Percentiles rank a stretch among this genome's conserved stretches.
Conservation (phyloP, 2,113 vertebrate genomes). For the Sinocyclocheilus grahami region DNA sequence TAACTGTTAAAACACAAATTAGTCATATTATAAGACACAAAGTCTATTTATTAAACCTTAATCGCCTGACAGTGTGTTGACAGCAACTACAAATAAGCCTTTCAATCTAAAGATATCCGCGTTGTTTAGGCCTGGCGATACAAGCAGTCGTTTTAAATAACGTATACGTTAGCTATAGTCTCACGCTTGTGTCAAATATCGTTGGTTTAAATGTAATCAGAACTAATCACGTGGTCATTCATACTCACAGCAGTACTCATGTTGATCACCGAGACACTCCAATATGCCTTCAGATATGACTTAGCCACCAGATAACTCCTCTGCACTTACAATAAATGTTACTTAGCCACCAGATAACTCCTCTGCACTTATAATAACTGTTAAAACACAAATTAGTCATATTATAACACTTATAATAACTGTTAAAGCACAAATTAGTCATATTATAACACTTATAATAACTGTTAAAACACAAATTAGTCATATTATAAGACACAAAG, state of each 20-base stretch:
- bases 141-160: not conserved
- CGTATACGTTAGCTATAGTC: not conserved
- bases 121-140: not conserved
- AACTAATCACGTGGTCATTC: constrained; percentile 1
- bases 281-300: not conserved
- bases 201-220: not conserved
- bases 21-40: not conserved
- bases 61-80: not conserved
- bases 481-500: not conserved
- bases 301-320: not conserved
- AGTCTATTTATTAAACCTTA: not conserved
- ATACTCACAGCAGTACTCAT: constrained; percentile 64
- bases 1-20: not conserved
- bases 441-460: not conserved
- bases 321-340: too few species aligned
- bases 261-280: not conserved
- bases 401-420: too few species aligned
- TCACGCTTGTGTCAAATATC: not conserved
- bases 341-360: not conserved
- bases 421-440: not conserved
- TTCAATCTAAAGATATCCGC: not conserved
- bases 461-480: not conserved
- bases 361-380: not conserved
- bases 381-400: not conserved
- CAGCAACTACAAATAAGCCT: not conserved